A percentile compares a stretch with the other conserved stretches of the same genome.
Conservation (phyloP, 2,888 invertebrate species). For the Monochamus alternatus region DNA sequence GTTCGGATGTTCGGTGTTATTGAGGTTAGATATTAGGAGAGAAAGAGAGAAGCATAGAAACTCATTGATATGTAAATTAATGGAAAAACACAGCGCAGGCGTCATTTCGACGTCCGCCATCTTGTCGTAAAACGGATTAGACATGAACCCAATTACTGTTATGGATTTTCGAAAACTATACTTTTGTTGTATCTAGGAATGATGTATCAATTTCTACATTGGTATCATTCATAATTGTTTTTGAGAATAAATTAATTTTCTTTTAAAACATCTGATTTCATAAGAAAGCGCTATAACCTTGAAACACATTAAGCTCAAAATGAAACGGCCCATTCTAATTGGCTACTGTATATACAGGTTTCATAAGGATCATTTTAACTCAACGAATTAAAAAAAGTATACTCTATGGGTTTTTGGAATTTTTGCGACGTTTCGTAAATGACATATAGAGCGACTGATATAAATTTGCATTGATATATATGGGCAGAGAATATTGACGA, state of each 20-base stretch:
- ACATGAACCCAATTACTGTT: conserved; percentile 36
- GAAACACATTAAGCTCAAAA: conserved; percentile 49
- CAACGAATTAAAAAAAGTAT: conserved; percentile 42
- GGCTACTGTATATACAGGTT: conserved; percentile 37
- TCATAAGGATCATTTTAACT: conserved; percentile 47
- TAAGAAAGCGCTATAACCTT: conserved; percentile 51
- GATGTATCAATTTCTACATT: neutral
- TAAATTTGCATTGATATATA: conserved; percentile 6
- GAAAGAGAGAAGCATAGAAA: conserved; percentile 12
- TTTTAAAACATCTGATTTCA: conserved; percentile 1
- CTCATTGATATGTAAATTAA: conserved; percentile 43
- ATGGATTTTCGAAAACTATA: conserved; percentile 37
- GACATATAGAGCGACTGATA: conserved; percentile 9
- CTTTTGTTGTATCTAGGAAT: neutral
- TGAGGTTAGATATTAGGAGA: conserved; percentile 37
- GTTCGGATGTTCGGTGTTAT: conserved; percentile 23
- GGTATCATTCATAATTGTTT: neutral
- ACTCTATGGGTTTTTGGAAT: conserved; percentile 43
- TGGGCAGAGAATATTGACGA: neutral
- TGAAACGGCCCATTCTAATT: conserved; percentile 35
- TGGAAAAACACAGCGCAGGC: conserved; percentile 48
- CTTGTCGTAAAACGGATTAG: conserved; percentile 47
- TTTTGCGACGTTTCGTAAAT: conserved; percentile 51
- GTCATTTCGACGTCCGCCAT: conserved; percentile 51
- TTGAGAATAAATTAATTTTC: neutral